Evolutionary conservation across 2,888 invertebrate genomes (phyloP).

Genomic region (Andrena dorsata): DNA sequence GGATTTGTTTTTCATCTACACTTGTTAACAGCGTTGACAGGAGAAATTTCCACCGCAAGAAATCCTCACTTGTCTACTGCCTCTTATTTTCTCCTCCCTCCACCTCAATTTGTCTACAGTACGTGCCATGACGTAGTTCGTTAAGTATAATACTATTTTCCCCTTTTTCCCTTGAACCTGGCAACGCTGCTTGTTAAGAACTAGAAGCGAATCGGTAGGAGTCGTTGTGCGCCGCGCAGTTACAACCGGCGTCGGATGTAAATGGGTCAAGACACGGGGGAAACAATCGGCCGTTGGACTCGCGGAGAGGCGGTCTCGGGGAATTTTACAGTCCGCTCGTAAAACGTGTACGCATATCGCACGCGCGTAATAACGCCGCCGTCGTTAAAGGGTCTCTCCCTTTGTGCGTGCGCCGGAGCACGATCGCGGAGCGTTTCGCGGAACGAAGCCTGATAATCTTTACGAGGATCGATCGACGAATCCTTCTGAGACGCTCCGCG

Average conservation of each 20-base stretch:
- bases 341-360: conserved; percentile 63
- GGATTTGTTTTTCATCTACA: too few species aligned
- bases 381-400: conserved; percentile 62
- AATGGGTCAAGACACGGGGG: conserved; percentile 49
- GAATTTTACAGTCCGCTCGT: conserved; percentile 63
- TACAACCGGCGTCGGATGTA: conserved; percentile 16
- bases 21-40: too few species aligned
- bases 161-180: too few species aligned
- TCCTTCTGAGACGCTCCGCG: conserved; percentile 1
- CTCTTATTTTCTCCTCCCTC: too few species aligned
- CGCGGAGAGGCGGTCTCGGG: conserved; percentile 54
- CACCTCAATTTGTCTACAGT: too few species aligned
- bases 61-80: too few species aligned
- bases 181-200: too few species aligned
- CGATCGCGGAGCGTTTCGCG: conserved; percentile 29
- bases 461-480: conserved; percentile 44
- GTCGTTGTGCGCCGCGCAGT: background rate
- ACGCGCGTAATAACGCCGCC: conserved; percentile 58
- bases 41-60: too few species aligned
- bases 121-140: too few species aligned
- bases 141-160: too few species aligned
- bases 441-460: conserved; percentile 42
- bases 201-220: background rate
- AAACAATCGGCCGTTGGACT: conserved; percentile 60
- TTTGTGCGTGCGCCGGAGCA: conserved; percentile 35